phyloP scores from a whole-genome alignment of 2,888 invertebrate species.

The Drosophila koepferae region DNA sequence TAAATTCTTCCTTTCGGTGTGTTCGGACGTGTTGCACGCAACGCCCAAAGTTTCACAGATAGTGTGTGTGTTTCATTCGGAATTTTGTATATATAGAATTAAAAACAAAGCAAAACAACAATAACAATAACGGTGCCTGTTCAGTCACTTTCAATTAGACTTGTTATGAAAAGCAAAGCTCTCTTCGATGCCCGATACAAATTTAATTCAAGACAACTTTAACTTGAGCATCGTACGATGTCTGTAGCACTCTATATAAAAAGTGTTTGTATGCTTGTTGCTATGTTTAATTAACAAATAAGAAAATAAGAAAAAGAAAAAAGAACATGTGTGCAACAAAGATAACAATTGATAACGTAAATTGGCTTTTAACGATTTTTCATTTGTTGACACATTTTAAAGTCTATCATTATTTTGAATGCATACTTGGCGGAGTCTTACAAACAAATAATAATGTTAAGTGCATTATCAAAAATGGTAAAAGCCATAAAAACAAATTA shows the following conservation, averaged over 20 bases:
- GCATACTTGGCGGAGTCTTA: slow-evolving; percentile 42
- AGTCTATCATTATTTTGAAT: slow-evolving; percentile 14
- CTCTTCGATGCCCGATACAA: slow-evolving; percentile 9
- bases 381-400: neutral
- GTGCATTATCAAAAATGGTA: neutral
- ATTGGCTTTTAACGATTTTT: slow-evolving; percentile 37
- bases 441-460: neutral
- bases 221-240: slow-evolving; percentile 13
- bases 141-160: slow-evolving; percentile 11
- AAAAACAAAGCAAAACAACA: slow-evolving; percentile 1
- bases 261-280: slow-evolving; percentile 24
- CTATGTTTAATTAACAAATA: slow-evolving; percentile 41
- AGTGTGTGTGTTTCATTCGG: slow-evolving; percentile 10
- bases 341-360: slow-evolving; percentile 7
- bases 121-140: slow-evolving; percentile 10
- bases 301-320: too few relatives aligned
- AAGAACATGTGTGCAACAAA: neutral
- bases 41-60: slow-evolving; percentile 15
- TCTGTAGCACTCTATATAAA: neutral
- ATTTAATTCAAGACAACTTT: neutral
- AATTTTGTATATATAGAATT: neutral
- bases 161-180: slow-evolving; percentile 42
- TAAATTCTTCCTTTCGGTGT: slow-evolving; percentile 17
- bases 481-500: neutral
- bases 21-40: slow-evolving; percentile 11